Evolutionary conservation across 2,113 vertebrate genomes (phyloP).

Genomic region (Heptranchias perlo): DNA sequence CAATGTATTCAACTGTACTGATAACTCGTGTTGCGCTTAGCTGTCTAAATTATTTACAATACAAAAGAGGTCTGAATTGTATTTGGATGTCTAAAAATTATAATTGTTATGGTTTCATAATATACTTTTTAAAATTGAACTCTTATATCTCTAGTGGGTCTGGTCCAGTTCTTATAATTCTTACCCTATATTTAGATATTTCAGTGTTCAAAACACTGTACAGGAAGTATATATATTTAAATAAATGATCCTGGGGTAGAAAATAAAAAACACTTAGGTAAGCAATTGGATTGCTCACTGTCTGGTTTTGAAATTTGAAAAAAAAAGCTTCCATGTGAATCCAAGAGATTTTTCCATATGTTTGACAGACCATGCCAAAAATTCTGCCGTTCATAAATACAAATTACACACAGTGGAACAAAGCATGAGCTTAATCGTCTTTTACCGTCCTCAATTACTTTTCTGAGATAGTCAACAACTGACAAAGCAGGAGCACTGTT

Average conservation of each 20-base stretch:
- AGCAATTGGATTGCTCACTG: neutral
- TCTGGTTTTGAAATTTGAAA: neutral
- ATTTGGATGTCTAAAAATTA: neutral
- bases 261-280: neutral
- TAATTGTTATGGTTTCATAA: neutral
- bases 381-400: neutral
- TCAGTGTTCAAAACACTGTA: neutral
- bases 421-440: neutral
- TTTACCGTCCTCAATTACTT: neutral
- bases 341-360: neutral
- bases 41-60: neutral
- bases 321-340: neutral
- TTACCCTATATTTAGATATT: neutral
- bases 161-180: neutral
- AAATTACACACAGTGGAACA: neutral
- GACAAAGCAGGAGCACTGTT: neutral
- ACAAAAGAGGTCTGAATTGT: neutral
- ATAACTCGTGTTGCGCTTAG: too few relatives aligned
- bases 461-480: neutral
- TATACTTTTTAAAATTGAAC: neutral
- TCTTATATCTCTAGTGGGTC: neutral
- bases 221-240: slow-evolving; percentile 1
- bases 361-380: neutral
- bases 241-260: neutral
- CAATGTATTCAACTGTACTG: neutral